These are phyloP conservation scores for Drosophila sulfurigaster DNA, from an alignment of 1,140 invertebrate genomes.

Conservation along the genomic window DNA sequence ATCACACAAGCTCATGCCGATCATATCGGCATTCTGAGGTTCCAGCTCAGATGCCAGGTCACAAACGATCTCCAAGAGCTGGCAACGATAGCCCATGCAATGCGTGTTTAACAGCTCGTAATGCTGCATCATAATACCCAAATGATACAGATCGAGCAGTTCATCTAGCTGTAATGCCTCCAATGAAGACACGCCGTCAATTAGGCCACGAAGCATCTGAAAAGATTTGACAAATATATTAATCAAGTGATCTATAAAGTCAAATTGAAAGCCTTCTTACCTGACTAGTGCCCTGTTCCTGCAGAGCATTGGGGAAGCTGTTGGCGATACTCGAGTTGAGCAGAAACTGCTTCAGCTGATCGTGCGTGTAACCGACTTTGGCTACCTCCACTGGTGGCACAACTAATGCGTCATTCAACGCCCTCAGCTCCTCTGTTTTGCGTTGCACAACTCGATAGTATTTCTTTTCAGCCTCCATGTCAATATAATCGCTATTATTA, in stretches of 20 bases:
- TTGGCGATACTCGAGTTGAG: not conserved
- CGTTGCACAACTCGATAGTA: not conserved
- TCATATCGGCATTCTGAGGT: not conserved
- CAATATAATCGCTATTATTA: not conserved
- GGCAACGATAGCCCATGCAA: not conserved
- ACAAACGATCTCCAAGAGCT: constrained; percentile 19
- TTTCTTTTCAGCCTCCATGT: not conserved
- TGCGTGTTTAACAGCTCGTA: constrained; percentile 8
- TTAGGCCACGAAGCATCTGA: constrained; percentile 2
- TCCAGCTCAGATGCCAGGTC: not conserved
- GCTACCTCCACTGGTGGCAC: not conserved
- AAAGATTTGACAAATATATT: not conserved
- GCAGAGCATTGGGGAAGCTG: not conserved
- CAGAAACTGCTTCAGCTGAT: constrained; percentile 16
- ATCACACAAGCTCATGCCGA: constrained; percentile 24
- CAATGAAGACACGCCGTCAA: not conserved
- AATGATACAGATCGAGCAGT: constrained; percentile 28
- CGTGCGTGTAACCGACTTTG: constrained; percentile 1
- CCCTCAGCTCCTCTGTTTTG: not conserved
- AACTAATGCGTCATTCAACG: not conserved
- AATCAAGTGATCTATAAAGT: not conserved
- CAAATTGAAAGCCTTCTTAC: not conserved
- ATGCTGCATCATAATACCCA: constrained; percentile 24
- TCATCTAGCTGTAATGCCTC: constrained; percentile 5
- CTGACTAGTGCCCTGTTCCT: not conserved